Percentiles rank a stretch among this genome's conserved stretches.
These are phyloP conservation scores for Aegotheles bennettii DNA, from an alignment of 2,113 vertebrate species.

Conservation along the genomic window DNA sequence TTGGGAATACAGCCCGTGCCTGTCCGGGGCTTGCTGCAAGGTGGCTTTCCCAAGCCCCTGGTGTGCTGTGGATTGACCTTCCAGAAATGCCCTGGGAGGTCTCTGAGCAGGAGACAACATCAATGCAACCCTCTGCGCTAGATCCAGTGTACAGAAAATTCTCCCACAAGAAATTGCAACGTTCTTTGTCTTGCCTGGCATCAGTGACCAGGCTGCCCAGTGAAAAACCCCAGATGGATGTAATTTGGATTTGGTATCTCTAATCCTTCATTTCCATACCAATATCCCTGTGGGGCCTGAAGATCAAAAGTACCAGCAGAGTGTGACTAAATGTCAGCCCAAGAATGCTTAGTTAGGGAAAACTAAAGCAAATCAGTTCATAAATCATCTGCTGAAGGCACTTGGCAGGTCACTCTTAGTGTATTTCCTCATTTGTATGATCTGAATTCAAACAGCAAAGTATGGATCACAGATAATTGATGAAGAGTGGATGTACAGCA, in stretches of 20 bases:
- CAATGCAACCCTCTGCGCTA: not conserved
- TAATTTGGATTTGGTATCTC: slow-evolving; percentile 26
- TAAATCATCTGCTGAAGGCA: slow-evolving; percentile 56
- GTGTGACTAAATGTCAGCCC: slow-evolving; percentile 56
- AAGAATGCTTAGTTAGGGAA: slow-evolving; percentile 60
- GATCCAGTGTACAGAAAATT: not conserved
- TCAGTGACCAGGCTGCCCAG: not conserved
- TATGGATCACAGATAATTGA: slow-evolving; percentile 56
- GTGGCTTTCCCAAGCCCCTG: not conserved
- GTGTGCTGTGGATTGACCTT: not conserved
- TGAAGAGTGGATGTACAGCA: slow-evolving; percentile 15
- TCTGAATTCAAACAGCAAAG: slow-evolving; percentile 47
- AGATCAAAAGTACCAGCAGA: slow-evolving; percentile 52
- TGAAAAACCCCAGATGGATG: not conserved
- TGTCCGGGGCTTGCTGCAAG: not conserved
- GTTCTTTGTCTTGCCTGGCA: slow-evolving; percentile 10
- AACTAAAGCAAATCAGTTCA: slow-evolving; percentile 64
- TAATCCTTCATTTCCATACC: slow-evolving; percentile 55
- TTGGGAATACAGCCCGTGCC: not conserved
- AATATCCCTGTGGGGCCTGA: slow-evolving; percentile 34
- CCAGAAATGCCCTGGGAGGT: not conserved
- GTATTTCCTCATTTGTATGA: slow-evolving; percentile 49
- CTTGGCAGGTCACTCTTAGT: slow-evolving; percentile 58
- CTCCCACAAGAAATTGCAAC: not conserved
- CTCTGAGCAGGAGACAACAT: not conserved